These are phyloP conservation scores for Pseudomyrmex gracilis DNA, from an alignment of 1,140 invertebrate genomes.

Conservation along the genomic window DNA sequence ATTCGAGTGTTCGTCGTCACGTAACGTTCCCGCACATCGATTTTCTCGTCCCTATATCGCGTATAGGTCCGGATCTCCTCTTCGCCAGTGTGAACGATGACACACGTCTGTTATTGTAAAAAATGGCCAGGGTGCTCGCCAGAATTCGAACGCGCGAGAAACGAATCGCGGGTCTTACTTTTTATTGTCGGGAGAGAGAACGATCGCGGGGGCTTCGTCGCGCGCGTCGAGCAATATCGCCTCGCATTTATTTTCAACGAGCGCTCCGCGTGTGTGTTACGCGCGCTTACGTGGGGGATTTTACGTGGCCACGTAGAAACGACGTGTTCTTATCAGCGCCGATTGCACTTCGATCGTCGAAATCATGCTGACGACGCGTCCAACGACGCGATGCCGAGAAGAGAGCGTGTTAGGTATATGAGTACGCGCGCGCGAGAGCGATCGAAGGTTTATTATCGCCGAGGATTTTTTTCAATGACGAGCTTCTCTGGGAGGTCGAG, in stretches of 20 bases:
- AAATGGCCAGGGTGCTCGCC: not conserved
- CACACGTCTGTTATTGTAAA: not conserved
- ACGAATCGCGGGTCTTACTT: not conserved
- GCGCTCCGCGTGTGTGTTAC: not conserved
- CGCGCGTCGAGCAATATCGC: slow-evolving; percentile 1
- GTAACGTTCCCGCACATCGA: not conserved
- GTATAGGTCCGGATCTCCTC: not conserved
- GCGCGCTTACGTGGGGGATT: slow-evolving; percentile 29
- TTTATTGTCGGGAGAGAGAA: not conserved
- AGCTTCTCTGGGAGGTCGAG: not conserved
- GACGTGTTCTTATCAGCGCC: slow-evolving; percentile 26
- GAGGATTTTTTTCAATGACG: not conserved
- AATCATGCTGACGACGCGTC: not conserved
- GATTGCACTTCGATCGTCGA: slow-evolving; percentile 17
- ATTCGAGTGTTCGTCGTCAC: not conserved
- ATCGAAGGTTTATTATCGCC: not conserved
- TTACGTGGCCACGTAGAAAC: slow-evolving; percentile 16
- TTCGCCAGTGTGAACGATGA: not conserved
- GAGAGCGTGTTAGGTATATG: no score
- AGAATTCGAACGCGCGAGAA: not conserved
- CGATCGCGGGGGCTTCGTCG: not conserved
- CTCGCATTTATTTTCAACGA: not conserved
- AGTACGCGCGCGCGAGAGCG: slow-evolving; percentile 5
- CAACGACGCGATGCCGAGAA: not conserved
- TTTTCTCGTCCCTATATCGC: not conserved